These are phyloP conservation scores for Noctua comes DNA, from an alignment of 2,888 invertebrate genomes.

Conservation along the genomic window DNA sequence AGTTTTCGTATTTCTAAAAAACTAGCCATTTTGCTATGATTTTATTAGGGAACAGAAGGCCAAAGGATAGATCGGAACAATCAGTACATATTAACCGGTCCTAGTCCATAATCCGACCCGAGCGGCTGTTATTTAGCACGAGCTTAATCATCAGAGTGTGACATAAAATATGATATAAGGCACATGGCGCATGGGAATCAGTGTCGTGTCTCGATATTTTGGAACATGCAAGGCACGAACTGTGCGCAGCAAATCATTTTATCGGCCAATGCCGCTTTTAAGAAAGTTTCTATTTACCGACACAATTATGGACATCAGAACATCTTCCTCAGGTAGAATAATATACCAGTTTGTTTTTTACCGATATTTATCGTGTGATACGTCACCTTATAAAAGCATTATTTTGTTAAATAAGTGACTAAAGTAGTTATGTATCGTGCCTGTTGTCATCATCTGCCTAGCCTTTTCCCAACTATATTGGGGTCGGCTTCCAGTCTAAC, in stretches of 20 bases:
- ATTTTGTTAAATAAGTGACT: neutral
- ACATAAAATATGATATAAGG: neutral
- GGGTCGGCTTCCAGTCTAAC: neutral
- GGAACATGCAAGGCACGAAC: conserved; percentile 1
- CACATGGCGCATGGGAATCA: neutral
- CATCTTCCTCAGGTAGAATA: neutral
- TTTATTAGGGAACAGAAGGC: neutral
- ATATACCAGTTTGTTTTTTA: neutral
- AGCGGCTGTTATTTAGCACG: too few species aligned
- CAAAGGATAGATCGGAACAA: neutral
- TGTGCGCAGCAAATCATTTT: neutral
- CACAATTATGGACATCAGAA: neutral
- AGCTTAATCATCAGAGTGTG: neutral
- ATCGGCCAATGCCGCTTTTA: neutral
- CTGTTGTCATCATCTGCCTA: neutral
- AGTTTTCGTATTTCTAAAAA: neutral
- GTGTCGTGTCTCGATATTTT: neutral
- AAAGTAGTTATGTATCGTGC: neutral
- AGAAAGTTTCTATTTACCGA: neutral
- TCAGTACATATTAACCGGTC: too few species aligned
- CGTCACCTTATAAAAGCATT: neutral
- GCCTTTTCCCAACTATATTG: neutral
- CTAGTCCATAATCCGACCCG: too few species aligned
- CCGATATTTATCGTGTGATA: neutral
- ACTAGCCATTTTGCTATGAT: too few species aligned